Evolutionary conservation across 2,888 invertebrate genomes (phyloP), one percentile per base, ranked within the genome.

Genomic region (Agriopis marginaria): DNA sequence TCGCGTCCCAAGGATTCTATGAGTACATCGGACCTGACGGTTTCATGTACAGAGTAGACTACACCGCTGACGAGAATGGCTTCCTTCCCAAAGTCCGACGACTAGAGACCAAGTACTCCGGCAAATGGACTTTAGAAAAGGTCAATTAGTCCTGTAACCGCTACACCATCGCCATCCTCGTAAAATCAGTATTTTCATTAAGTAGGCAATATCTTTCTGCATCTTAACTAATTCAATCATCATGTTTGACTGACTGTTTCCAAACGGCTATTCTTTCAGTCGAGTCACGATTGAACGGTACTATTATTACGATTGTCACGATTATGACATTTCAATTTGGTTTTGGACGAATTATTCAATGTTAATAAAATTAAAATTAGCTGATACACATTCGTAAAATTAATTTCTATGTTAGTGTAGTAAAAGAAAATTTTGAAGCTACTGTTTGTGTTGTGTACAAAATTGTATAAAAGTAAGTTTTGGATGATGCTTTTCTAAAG

Each of bases 11-110:
- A 70, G 94, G 94, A 10, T 95, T 93, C 82, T 95, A 95, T 83
- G 94, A 95, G 75, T 95, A 94, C 87, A 94, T 95, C 51, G 94
- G 94, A 42, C 94, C 94, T 44, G 94, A 94, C 69, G 94, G 94
- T 39, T 94, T 92, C 82, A 90, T 94, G 86, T 94, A 94, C 87
- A 84, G 93, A 71, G 94, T 94, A 7, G 94, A 94, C 82, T 94
- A 93, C 83, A 94, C 94, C 47, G 94, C 94, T 54, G 94, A 94
- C 71, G 94, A 94, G 72, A 94, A 94, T 63, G 94, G 94, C 7
- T 94, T 94, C 91, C 85, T 93, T 17, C 94, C 94, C 45, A 86
- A 89, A 77, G 85, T 92, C 67, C 90, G 88, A 83, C 85, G 94
- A 82, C 75, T 94, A 83, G 93, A 93, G 73, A 94, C 94, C 42